These are phyloP conservation scores for Megaleporinus macrocephalus DNA, from an alignment of 2,113 vertebrate genomes.

Conservation along the genomic window DNA sequence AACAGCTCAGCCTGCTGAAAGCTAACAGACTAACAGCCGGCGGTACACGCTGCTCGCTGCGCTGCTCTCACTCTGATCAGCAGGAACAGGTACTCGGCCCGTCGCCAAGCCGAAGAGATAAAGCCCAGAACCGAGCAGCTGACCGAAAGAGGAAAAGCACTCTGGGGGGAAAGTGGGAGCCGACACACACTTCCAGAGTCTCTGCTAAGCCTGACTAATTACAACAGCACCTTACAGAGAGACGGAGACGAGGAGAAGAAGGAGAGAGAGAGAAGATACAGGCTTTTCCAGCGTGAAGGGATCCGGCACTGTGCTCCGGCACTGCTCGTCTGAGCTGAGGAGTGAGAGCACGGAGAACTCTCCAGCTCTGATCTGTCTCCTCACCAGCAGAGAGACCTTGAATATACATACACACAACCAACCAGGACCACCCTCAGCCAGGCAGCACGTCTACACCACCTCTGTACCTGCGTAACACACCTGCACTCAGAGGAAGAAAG, in stretches of 20 bases:
- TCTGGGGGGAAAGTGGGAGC: neutral
- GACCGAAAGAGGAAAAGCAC: conserved; percentile 4
- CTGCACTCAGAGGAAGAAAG: no score
- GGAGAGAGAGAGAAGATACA: neutral
- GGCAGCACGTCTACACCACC: neutral
- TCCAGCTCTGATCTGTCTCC: neutral
- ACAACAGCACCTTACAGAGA: conserved; percentile 8
- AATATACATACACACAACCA: neutral
- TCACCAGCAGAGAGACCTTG: neutral
- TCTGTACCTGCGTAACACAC: no score
- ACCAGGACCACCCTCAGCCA: neutral
- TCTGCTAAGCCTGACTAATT: neutral
- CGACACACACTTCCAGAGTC: neutral
- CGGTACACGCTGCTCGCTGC: neutral
- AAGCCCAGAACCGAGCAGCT: neutral
- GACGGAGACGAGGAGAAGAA: neutral
- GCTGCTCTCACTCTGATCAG: neutral
- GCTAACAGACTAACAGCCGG: neutral
- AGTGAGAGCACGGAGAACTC: neutral
- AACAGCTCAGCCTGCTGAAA: neutral
- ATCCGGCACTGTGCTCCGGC: neutral
- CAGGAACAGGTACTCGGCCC: neutral
- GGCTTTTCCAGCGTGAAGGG: neutral
- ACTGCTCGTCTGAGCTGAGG: neutral
- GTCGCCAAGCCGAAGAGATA: neutral